phyloP scores from a whole-genome alignment of 2,113 vertebrate genomes.

The Prunella fulvescens region DNA sequence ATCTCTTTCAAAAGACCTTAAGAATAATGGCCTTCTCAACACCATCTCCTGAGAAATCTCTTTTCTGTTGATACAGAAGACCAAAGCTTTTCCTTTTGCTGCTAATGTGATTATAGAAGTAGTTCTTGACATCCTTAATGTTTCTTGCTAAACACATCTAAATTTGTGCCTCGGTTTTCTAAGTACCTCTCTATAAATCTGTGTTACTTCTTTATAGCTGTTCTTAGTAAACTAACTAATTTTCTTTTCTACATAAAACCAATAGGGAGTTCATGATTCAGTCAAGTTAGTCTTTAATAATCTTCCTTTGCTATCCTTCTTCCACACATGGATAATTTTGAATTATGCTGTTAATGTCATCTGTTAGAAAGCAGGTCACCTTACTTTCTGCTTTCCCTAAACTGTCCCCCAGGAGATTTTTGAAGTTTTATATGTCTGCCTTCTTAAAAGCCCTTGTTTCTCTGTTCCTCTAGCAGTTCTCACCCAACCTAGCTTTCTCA shows the following conservation, averaged over 20 bases:
- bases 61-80: neutral
- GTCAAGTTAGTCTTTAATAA: neutral
- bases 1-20: neutral
- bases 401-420: neutral
- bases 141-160: neutral
- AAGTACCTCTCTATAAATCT: neutral
- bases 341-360: neutral
- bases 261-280: neutral
- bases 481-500: neutral
- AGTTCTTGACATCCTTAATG: neutral
- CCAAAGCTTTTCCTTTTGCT: neutral
- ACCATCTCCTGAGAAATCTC: neutral
- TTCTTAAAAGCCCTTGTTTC: neutral
- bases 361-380: neutral
- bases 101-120: neutral
- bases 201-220: neutral
- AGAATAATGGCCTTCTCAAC: neutral
- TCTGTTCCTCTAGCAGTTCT: neutral
- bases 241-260: neutral
- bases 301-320: neutral
- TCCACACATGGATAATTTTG: neutral
- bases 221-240: slow-evolving; percentile 4
- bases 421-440: neutral
- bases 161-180: neutral
- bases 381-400: neutral